Conservation (phyloP, 2,113 vertebrate genomes). For the Mesoclemmys tuberculata region DNA sequence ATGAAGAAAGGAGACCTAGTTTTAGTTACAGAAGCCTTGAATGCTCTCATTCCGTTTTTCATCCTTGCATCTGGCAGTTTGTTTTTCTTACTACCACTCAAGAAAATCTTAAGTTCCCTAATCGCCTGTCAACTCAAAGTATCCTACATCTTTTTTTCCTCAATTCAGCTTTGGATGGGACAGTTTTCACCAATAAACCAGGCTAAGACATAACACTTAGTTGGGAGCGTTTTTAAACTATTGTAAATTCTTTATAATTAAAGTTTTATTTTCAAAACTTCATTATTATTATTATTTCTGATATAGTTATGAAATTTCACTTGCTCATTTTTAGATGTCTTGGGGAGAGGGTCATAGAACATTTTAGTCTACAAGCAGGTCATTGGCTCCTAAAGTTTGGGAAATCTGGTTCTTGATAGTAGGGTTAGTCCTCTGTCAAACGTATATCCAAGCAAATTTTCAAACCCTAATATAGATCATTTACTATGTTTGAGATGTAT, state of each 20-base stretch:
- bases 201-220: neutral
- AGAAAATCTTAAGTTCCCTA: neutral
- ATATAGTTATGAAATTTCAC: neutral
- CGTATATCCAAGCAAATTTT: neutral
- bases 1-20: neutral
- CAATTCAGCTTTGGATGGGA: neutral
- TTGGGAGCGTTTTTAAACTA: neutral
- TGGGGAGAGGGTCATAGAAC: neutral
- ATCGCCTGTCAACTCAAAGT: neutral
- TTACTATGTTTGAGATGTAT: neutral
- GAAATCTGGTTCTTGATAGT: neutral
- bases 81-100: neutral
- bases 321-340: neutral
- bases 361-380: neutral
- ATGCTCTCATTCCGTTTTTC: neutral
- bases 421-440: neutral
- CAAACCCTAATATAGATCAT: neutral
- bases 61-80: neutral
- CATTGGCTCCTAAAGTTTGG: neutral
- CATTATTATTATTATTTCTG: neutral
- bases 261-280: neutral
- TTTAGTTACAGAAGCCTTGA: neutral
- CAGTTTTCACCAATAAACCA: neutral
- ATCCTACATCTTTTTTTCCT: neutral
- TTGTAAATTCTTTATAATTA: neutral